Evolutionary conservation across 2,888 invertebrate genomes (phyloP).

Genomic region (Spilosoma lubricipeda): DNA sequence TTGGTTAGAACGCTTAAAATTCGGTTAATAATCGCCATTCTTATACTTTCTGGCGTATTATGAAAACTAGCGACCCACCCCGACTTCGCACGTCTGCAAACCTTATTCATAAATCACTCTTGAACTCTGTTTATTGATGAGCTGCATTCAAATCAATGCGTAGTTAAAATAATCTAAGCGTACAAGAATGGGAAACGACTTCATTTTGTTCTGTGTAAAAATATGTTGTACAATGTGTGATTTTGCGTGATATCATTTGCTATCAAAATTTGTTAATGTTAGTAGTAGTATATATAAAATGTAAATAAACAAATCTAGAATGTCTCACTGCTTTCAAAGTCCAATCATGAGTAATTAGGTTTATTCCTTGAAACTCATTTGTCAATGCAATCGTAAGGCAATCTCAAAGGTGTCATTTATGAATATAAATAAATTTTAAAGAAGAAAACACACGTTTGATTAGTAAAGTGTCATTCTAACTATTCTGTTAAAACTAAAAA

Average conservation of each 20-base stretch:
- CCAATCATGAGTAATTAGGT: too few relatives aligned
- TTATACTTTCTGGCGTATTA: not conserved
- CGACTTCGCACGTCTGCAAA: too few relatives aligned
- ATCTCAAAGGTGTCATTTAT: not conserved
- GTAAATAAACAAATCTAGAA: not conserved
- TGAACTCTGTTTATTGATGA: too few relatives aligned
- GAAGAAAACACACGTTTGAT: not conserved
- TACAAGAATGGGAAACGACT: too few relatives aligned
- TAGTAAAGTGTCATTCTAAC: not conserved
- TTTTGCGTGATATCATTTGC: constrained; percentile 56
- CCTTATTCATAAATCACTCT: too few relatives aligned
- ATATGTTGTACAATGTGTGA: constrained; percentile 35
- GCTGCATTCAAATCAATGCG: too few relatives aligned
- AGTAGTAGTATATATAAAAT: constrained; percentile 9
- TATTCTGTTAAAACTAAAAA: not conserved
- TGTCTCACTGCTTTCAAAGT: not conserved
- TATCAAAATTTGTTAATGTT: constrained; percentile 45
- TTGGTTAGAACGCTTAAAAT: too few relatives aligned
- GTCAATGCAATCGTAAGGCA: too few relatives aligned
- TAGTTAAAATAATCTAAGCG: too few relatives aligned
- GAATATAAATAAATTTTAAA: not conserved
- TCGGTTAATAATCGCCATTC: not conserved
- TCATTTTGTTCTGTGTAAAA: not conserved
- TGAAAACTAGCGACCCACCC: too few relatives aligned
- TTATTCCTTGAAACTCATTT: too few relatives aligned